Evolutionary conservation across 1,140 invertebrate genomes (phyloP), one percentile per base, ranked within the genome.

Genomic region (Orchesella cincta): DNA sequence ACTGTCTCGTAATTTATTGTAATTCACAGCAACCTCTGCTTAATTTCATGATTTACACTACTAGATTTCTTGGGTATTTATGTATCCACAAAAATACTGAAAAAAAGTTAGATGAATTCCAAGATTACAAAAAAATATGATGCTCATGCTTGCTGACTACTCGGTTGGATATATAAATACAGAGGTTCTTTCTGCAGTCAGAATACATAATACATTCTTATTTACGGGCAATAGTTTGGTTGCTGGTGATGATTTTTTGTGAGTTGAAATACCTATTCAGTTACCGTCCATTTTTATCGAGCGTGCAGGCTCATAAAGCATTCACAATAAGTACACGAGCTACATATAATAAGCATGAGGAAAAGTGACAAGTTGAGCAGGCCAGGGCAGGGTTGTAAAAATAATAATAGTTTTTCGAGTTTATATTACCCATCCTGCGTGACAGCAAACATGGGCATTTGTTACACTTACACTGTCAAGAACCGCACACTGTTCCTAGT

Each of bases 391-490:
- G 52, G 52, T 57, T 57, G 52, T 57, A 57, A 57, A 46, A 57
- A 57, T 57, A 57, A 57, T 57, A 57, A 57, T 57, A 26, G 52
- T 57, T 23, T 57, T 57, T 57, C 23, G 8, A 57, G 52, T 57
- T 57, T 57, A 57, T 57, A 12, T 57, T 57, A 18, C 52, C 52
- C 52, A 57, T 57, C 52, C 52, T 57, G 52, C 52, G 52, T 57
- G 52, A 57, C 52, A 57, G 52, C 52, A 57, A 57, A 57, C 52
- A 57, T 57, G 52, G 52, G 52, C 52, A 57, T 57, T 57, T 57
- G 52, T 57, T 57, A 57, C 52, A 57, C 52, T 57, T 57, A 57
- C 52, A 57, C 52, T 57, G 52, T 57, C 52, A 57, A 57, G 52
- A 57, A 57, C 52, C 52, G 52, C 52, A n/a, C 14, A n/a, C 8